A percentile compares a stretch with the other conserved stretches of the same genome.
phyloP scores from a whole-genome alignment of 2,113 vertebrate species.

The Barnardius zonarius region DNA sequence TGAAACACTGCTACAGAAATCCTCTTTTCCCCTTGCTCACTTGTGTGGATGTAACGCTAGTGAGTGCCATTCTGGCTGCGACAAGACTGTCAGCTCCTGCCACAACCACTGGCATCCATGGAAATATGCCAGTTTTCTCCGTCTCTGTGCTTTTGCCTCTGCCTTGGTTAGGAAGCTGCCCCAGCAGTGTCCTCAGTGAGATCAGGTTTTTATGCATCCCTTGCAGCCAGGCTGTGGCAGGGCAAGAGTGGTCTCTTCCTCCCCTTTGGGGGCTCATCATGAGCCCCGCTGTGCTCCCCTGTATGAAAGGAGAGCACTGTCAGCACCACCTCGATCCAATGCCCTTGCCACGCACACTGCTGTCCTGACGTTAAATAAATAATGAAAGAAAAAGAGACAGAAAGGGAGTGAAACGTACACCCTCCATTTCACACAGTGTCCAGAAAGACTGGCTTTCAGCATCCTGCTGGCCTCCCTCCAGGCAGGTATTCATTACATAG shows the following conservation, averaged over 20 bases:
- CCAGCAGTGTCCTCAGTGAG: fast-evolving
- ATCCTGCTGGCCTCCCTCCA: neutral
- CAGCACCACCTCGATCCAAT: fast-evolving
- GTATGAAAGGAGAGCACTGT: fast-evolving
- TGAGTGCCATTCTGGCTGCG: neutral
- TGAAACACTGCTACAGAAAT: neutral
- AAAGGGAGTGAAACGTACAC: neutral
- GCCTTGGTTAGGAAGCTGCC: neutral
- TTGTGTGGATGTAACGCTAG: fast-evolving
- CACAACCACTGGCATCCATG: neutral
- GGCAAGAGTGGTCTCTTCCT: neutral
- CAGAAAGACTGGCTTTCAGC: constrained; percentile 21
- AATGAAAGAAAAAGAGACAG: neutral
- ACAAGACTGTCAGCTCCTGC: neutral
- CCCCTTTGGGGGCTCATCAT: fast-evolving
- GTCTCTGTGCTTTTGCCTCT: neutral
- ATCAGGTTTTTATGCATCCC: fast-evolving
- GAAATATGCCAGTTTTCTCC: neutral
- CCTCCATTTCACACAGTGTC: constrained; percentile 7
- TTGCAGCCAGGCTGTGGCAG: neutral
- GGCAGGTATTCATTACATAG: constrained; percentile 55
- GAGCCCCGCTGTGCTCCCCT: fast-evolving
- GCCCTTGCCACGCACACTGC: neutral
- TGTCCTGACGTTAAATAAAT: neutral
- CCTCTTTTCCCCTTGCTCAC: neutral